Evolutionary conservation across 2,888 invertebrate genomes (phyloP), one percentile per base, ranked within the genome.

Genomic region (Endotricha flammealis): DNA sequence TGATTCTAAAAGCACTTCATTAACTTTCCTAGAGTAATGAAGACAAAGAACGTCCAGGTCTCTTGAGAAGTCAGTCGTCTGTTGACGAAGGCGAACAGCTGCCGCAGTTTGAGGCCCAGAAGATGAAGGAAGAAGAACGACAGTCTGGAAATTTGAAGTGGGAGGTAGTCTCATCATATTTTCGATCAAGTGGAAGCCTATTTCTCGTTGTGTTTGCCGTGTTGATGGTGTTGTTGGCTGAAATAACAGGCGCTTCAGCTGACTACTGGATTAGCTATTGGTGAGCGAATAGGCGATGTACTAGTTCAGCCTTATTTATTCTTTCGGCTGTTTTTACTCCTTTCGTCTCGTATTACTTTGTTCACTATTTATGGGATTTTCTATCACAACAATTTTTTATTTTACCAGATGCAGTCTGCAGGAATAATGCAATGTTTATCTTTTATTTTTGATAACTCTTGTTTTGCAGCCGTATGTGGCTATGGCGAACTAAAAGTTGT

Each of bases 261-360:
- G 94, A 94, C 64, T 92, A 88, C 56, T 94, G 91, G 88, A 85
- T 93, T 35, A 90, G 91, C 43, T 91, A 86, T 59, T 92, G 92
- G 91, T 91, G 62, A 79, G 80, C n/a, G n/a, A n/a, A n/a, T n/a
- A n/a, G n/a, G n/a, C n/a, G n/a, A n/a, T n/a, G n/a, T n/a, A n/a
- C n/a, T n/a, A n/a, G n/a, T n/a, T n/a, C n/a, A n/a, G n/a, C n/a
- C n/a, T n/a, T n/a, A n/a, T n/a, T n/a, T n/a, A n/a, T n/a, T n/a
- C n/a, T n/a, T n/a, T n/a, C n/a, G n/a, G n/a, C n/a, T n/a, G n/a
- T n/a, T n/a, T n/a, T n/a, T n/a, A n/a, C n/a, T n/a, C n/a, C n/a
- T n/a, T n/a, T n/a, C n/a, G n/a, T n/a, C n/a, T n/a, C n/a, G n/a
- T n/a, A n/a, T n/a, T n/a, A n/a, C n/a, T n/a, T n/a, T n/a, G n/a